These are phyloP conservation scores for Globodera rostochiensis DNA, from an alignment of 1,140 invertebrate species.

Conservation along the genomic window DNA sequence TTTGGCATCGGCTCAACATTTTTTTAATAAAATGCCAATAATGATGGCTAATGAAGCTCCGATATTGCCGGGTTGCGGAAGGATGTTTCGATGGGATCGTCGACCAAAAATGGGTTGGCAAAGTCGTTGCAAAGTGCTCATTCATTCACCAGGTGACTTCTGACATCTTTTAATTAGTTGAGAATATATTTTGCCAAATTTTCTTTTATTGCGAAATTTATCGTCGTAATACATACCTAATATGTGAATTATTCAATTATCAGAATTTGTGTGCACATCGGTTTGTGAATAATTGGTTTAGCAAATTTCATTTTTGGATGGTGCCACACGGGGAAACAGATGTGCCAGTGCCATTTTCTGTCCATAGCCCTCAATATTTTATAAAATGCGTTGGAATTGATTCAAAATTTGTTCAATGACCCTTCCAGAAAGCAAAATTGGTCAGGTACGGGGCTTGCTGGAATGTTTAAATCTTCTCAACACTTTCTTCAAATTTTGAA, in stretches of 20 bases:
- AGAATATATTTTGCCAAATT: too few species aligned
- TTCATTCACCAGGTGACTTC: neutral
- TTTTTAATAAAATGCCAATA: neutral
- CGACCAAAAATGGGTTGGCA: neutral
- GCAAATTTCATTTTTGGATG: neutral
- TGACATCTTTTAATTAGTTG: too few species aligned
- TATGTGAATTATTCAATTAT: neutral
- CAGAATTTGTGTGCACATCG: neutral
- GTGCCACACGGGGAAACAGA: neutral
- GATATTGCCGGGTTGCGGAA: neutral
- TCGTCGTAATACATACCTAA: too few species aligned
- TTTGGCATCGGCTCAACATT: neutral
- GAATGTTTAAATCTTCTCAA: too few species aligned
- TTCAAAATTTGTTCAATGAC: neutral
- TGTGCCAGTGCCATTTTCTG: neutral
- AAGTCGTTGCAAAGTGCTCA: neutral
- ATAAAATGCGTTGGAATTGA: neutral
- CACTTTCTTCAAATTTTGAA: too few species aligned
- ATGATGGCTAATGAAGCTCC: neutral
- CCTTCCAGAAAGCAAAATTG: neutral
- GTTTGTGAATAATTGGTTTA: too few species aligned
- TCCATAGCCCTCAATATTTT: neutral
- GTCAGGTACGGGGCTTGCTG: too few species aligned
- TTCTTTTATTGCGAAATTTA: too few species aligned
- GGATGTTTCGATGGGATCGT: neutral